Base-by-base conservation (phyloP, 2,113 vertebrate genomes). In the Acrocephalus arundinaceus region DNA sequence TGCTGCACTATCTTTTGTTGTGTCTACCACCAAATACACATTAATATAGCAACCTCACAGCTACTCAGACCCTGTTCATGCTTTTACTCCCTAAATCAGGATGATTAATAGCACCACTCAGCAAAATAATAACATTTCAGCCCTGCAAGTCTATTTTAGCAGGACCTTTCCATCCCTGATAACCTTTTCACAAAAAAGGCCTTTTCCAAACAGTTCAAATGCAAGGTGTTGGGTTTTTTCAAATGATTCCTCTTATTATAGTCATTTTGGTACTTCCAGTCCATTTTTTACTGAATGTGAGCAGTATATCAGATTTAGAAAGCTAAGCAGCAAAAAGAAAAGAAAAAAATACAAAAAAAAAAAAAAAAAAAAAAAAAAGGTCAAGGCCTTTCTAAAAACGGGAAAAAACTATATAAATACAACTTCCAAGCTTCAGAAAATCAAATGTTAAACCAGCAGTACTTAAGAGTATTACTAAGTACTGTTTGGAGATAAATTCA, bases 21-120 rank as follows among this genome's bases (percentile, higher is more conserved):
- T 48, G 67, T 28, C 63, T 37, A 55, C 54, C 62, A 88, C 5
- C 16, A 90, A 72, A 70, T 5, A 45, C 55, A 72, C 35, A 25
- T 46, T 66, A 76, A 86, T 33, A 83, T 0, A 71, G 63, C 75
- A 85, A 58, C 48, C 57, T 51, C 48, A 57, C 58, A 73, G 70
- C 51, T 49, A 90, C 35, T 57, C 41, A 85, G 49, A 35, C 9
- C 24, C 57, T 86, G 71, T 65, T 70, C 58, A 90, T 71, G 72
- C 48, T 75, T 74, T 71, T 30, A 78, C 16, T 43, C 52, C 43
- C 45, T 75, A 74, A 89, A 81, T 87, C 65, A 78, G 21, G 33
- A 71, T 77, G 72, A 97, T 62, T 77, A 90, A 80, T 67, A 66
- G 67, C 61, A 88, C 27, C 27, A 66, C 39, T 88, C 72, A 71